A percentile compares a stretch with the other conserved stretches of the same genome.
These are phyloP conservation scores for Agrochola circellaris DNA, from an alignment of 2,888 invertebrate genomes.

Conservation along the genomic window DNA sequence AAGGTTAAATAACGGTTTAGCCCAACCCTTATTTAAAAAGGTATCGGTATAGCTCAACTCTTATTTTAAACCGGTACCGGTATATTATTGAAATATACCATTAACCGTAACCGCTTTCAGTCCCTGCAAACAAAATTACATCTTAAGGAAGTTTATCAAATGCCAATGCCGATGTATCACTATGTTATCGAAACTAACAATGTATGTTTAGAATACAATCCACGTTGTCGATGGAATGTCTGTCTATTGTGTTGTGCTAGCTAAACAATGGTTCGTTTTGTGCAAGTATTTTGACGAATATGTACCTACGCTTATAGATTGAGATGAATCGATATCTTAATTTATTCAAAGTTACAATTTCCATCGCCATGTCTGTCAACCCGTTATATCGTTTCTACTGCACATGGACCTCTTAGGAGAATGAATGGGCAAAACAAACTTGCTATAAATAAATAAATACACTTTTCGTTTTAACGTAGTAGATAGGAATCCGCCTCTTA, in stretches of 20 bases:
- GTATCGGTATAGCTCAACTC: too few relatives aligned
- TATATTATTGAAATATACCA: too few relatives aligned
- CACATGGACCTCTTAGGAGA: not conserved
- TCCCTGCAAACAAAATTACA: too few relatives aligned
- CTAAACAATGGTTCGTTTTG: conserved; percentile 67
- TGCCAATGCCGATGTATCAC: conserved; percentile 69
- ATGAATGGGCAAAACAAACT: not conserved
- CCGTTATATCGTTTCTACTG: not conserved
- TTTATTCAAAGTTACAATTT: conserved; percentile 4
- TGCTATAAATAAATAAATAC: not conserved
- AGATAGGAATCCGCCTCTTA: too few relatives aligned
- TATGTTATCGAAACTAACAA: conserved; percentile 71
- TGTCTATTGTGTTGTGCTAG: conserved; percentile 78
- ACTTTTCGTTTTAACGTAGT: too few relatives aligned
- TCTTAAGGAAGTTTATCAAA: conserved; percentile 72
- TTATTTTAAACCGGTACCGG: too few relatives aligned
- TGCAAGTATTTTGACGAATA: conserved; percentile 39
- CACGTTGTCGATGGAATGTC: conserved; percentile 80
- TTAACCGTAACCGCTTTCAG: too few relatives aligned
- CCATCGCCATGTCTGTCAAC: not conserved
- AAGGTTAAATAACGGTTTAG: too few relatives aligned
- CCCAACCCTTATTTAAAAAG: too few relatives aligned
- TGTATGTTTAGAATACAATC: conserved; percentile 82
- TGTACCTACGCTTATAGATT: conserved; percentile 27
- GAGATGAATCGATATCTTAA: conserved; percentile 33